Percentiles rank a stretch among this genome's conserved stretches.
These are phyloP conservation scores for Oryzias javanicus DNA, from an alignment of 2,113 vertebrate genomes.

Conservation along the genomic window DNA sequence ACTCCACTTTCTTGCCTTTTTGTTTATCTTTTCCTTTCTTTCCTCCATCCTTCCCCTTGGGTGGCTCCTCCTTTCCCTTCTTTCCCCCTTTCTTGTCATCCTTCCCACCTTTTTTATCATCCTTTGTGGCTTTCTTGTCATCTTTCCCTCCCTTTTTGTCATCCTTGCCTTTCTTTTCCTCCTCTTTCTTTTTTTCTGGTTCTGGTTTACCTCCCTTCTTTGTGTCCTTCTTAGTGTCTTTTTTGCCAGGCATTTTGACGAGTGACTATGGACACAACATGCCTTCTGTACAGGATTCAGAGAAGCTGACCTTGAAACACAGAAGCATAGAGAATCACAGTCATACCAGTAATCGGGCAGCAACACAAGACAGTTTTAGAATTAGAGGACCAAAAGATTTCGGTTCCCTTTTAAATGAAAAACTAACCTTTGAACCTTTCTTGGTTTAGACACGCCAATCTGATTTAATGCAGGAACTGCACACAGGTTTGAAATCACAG, in stretches of 20 bases:
- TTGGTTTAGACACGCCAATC: slow-evolving; percentile 41
- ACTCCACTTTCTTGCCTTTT: slow-evolving; percentile 81
- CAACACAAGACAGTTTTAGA: neutral
- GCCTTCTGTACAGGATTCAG: slow-evolving; percentile 25
- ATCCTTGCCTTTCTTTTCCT: slow-evolving; percentile 72
- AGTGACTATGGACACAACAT: slow-evolving; percentile 67
- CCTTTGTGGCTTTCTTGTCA: slow-evolving; percentile 62
- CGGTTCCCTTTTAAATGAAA: neutral
- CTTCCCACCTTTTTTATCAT: slow-evolving; percentile 62
- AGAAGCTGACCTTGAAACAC: slow-evolving; percentile 53
- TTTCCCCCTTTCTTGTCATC: slow-evolving; percentile 72
- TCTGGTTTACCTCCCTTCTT: slow-evolving; percentile 70
- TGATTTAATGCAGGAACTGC: slow-evolving; percentile 20
- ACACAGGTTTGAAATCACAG: slow-evolving; percentile 35
- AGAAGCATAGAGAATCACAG: slow-evolving; percentile 57
- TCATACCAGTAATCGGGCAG: neutral
- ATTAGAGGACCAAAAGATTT: neutral
- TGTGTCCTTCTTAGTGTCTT: slow-evolving; percentile 75
- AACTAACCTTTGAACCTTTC: slow-evolving; percentile 50
- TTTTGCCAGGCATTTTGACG: slow-evolving; percentile 81
- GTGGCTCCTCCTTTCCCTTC: slow-evolving; percentile 70
- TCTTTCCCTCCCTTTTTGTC: slow-evolving; percentile 71
- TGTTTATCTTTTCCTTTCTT: slow-evolving; percentile 81
- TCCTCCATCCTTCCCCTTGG: slow-evolving; percentile 73
- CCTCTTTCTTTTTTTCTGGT: slow-evolving; percentile 70